Evolutionary conservation across 2,888 invertebrate species (phyloP).

Genomic region (Drosophila robusta): DNA sequence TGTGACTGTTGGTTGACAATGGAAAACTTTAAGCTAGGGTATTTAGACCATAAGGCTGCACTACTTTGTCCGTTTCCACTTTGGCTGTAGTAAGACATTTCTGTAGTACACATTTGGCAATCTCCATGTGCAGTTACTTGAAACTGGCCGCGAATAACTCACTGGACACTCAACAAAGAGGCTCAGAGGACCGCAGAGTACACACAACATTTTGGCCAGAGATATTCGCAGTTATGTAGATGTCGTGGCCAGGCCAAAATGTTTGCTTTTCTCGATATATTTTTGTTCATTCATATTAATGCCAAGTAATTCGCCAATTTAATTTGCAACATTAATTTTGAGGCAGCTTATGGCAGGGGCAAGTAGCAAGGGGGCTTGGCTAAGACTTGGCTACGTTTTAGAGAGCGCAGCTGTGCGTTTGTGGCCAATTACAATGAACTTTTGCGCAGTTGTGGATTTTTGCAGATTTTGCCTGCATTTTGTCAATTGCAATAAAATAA

Average conservation of each 20-base stretch:
- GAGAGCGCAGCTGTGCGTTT: constrained; percentile 65
- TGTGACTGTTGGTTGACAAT: neutral
- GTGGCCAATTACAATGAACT: constrained; percentile 69
- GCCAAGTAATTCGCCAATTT: constrained; percentile 66
- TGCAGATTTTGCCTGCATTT: constrained; percentile 56
- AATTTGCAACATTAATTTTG: constrained; percentile 68
- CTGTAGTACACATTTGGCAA: neutral
- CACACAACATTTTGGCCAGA: constrained; percentile 3
- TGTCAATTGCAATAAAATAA: constrained; percentile 81
- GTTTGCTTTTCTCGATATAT: constrained; percentile 9
- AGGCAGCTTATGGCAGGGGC: constrained; percentile 3
- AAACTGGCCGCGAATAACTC: constrained; percentile 21
- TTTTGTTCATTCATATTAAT: constrained; percentile 49
- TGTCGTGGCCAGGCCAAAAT: constrained; percentile 27
- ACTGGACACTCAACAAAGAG: neutral
- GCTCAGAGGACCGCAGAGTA: constrained; percentile 8
- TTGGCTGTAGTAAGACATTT: neutral
- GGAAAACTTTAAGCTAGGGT: neutral
- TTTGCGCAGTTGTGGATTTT: constrained; percentile 46
- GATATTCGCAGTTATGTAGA: constrained; percentile 12
- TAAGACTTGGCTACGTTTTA: constrained; percentile 42
- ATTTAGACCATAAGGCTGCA: neutral
- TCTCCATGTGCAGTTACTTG: neutral
- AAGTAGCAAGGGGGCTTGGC: neutral
- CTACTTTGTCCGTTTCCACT: neutral